Conservation (phyloP, 2,888 invertebrate genomes). For the Embidobia sp. region DNA sequence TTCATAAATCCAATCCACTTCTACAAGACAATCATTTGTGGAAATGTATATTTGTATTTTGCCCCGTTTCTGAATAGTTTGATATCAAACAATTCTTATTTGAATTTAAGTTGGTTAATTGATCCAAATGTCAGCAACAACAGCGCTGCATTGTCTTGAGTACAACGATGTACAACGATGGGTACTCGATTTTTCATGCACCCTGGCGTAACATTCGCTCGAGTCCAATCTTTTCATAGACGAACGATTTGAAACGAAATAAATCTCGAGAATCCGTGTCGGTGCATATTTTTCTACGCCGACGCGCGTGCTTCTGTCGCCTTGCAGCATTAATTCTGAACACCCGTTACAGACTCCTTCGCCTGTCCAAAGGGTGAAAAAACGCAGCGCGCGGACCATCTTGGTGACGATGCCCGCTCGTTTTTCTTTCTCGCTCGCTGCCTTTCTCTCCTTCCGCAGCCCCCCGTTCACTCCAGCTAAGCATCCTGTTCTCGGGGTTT, state of each 20-base stretch:
- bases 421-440: slow-evolving; percentile 55
- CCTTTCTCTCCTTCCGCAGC: slow-evolving; percentile 38
- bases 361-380: slow-evolving; percentile 80
- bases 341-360: slow-evolving; percentile 77
- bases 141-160: too few species aligned
- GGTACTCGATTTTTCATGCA: neutral
- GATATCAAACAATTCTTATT: too few species aligned
- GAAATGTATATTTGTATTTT: too few species aligned
- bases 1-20: too few species aligned
- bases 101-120: too few species aligned
- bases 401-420: slow-evolving; percentile 77
- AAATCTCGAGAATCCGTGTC: slow-evolving; percentile 45
- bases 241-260: slow-evolving; percentile 31
- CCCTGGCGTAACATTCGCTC: neutral
- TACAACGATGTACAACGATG: neutral
- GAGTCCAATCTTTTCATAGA: slow-evolving; percentile 15
- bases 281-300: slow-evolving; percentile 57
- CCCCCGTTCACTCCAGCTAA: slow-evolving; percentile 72
- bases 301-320: slow-evolving; percentile 56
- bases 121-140: too few species aligned
- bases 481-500: slow-evolving; percentile 81
- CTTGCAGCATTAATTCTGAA: slow-evolving; percentile 76
- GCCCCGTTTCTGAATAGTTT: too few species aligned
- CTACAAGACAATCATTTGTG: too few species aligned
- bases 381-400: slow-evolving; percentile 75